Evolutionary conservation across 2,113 vertebrate species (phyloP), one percentile per base, ranked within the genome.

Genomic region (Phyllostomus discolor): DNA sequence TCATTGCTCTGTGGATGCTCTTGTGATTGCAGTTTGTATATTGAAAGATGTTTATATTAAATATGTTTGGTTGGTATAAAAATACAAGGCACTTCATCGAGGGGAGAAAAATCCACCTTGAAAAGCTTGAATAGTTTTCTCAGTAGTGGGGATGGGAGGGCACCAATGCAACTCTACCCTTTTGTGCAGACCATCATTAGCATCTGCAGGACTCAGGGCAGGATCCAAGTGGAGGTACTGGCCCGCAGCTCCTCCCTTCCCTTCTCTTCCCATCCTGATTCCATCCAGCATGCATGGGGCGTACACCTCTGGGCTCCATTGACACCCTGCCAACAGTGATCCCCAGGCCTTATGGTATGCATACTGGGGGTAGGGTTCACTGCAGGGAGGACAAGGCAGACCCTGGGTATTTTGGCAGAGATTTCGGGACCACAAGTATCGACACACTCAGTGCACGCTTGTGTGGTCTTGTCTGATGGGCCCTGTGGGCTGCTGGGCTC

Each of bases 41-140:
- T 72, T 85, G 88, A 70, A 93, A 33, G 20, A n/a, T 83, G 96
- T 94, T 94, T 85, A 92, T 86, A 93, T 88, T 81, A 83, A 93
- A 92, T 59, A 90, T 83, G 41, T 83, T 82, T 91, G 41, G 66
- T 90, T 94, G 70, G 17, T 88, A 43, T 92, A 73, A 89, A 95
- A 97, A 78, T 94, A 95, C 88, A 95, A 96, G 88, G 78, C 67
- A 96, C 81, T 95, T 94, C 41, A 6, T 50, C 67, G 69, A 75
- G 66, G 26, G 16, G 48, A 28, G 28, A 26, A 69, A 54, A 79
- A 70, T 31, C 17, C 15, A 1, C 57, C 22, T 72, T 38, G 62
- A 79, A 82, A 94, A 22, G n/a, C 54, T 67, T 20, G 14, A 41
- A 22, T 75, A 35, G 14, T 85, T 88, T 78, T 69, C 70, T 85